phyloP scores from a whole-genome alignment of 2,113 vertebrate species.

The Austrofundulus limnaeus region DNA sequence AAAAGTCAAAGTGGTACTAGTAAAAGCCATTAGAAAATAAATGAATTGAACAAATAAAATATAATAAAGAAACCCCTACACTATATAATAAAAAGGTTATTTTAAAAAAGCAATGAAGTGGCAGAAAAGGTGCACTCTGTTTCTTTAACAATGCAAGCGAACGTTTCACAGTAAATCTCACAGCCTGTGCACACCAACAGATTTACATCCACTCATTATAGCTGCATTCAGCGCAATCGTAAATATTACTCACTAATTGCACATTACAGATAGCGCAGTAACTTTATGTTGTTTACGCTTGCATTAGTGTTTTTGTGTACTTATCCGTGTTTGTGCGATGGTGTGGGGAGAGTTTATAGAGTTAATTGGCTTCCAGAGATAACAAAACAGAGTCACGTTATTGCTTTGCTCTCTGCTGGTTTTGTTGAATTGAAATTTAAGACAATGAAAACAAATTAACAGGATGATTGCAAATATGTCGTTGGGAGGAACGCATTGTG shows the following conservation, averaged over 20 bases:
- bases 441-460: slow-evolving; percentile 46
- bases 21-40: slow-evolving; percentile 26
- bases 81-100: too few relatives aligned
- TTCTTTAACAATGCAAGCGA: slow-evolving; percentile 49
- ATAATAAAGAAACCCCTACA: too few relatives aligned
- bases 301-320: slow-evolving; percentile 32
- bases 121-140: too few relatives aligned
- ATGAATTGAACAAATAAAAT: not conserved
- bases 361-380: slow-evolving; percentile 63
- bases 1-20: slow-evolving; percentile 6
- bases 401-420: slow-evolving; percentile 34
- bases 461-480: slow-evolving; percentile 20
- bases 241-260: slow-evolving; percentile 63
- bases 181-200: slow-evolving; percentile 62
- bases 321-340: slow-evolving; percentile 28
- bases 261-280: slow-evolving; percentile 59
- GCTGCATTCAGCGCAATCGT: slow-evolving; percentile 55
- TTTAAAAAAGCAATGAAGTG: too few relatives aligned
- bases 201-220: slow-evolving; percentile 57
- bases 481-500: slow-evolving; percentile 4
- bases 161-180: slow-evolving; percentile 47
- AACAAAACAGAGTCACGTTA: slow-evolving; percentile 48
- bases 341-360: slow-evolving; percentile 22
- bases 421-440: slow-evolving; percentile 28
- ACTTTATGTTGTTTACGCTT: slow-evolving; percentile 36